Evolutionary conservation across 2,113 vertebrate genomes (phyloP).

Genomic region (Corynorhinus townsendii): DNA sequence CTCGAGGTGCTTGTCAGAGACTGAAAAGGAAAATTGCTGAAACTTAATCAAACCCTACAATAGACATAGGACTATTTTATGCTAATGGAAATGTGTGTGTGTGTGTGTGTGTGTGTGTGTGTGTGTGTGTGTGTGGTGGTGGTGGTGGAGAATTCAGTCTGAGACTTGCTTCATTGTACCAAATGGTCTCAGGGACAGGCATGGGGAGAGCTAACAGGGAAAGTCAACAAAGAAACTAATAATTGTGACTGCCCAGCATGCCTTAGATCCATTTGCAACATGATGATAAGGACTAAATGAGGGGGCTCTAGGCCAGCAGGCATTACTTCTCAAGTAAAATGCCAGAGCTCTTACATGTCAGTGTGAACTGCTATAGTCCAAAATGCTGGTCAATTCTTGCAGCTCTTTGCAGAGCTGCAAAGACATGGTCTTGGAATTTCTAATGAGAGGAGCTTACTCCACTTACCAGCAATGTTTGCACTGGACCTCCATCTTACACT

Average conservation of each 20-base stretch:
- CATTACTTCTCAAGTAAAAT: neutral
- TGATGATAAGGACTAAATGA: neutral
- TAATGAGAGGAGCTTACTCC: neutral
- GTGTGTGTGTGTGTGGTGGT: too few species aligned
- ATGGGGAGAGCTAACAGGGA: neutral
- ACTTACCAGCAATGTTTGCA: neutral
- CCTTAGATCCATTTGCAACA: neutral
- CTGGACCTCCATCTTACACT: neutral
- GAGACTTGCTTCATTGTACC: neutral
- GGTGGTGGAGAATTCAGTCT: neutral
- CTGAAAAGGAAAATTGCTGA: neutral
- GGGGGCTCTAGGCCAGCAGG: neutral
- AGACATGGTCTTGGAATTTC: neutral
- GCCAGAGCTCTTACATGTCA: neutral
- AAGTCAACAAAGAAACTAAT: neutral
- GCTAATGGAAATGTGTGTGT: too few species aligned
- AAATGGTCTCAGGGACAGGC: accelerated
- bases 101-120: too few species aligned
- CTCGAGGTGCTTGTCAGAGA: neutral
- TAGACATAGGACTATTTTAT: neutral
- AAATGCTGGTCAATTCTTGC: neutral
- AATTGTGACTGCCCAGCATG: neutral
- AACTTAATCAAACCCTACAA: neutral
- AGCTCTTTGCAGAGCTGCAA: neutral
- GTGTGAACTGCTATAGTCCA: neutral